These are phyloP conservation scores for Menura novaehollandiae DNA, from an alignment of 2,113 vertebrate genomes.

Conservation along the genomic window DNA sequence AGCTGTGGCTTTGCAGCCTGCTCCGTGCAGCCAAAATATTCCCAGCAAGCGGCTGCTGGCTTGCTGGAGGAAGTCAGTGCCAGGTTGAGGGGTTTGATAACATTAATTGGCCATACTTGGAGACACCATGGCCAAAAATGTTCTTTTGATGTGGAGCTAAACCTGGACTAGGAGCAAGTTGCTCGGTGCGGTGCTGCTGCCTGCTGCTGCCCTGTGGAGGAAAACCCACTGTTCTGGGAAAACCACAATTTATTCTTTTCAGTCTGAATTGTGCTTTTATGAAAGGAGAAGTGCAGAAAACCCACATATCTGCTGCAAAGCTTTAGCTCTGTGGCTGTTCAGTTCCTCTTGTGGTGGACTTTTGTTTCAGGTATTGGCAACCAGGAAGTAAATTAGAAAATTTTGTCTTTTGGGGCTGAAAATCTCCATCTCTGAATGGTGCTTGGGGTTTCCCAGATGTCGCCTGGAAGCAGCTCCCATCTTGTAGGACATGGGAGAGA, in stretches of 20 bases:
- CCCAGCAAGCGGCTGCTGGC: accelerated
- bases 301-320: background rate
- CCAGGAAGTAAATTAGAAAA: background rate
- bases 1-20: background rate
- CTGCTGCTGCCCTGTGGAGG: accelerated
- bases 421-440: background rate
- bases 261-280: background rate
- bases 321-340: background rate
- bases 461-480: background rate
- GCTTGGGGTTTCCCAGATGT: background rate
- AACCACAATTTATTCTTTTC: background rate
- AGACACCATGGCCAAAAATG: background rate
- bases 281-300: background rate
- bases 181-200: accelerated
- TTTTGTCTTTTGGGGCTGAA: background rate
- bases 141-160: background rate
- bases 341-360: background rate
- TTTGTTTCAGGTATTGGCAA: background rate
- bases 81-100: background rate
- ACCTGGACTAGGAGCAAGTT: accelerated
- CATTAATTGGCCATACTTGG: background rate
- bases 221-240: background rate
- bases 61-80: no score
- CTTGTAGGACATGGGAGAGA: background rate
- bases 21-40: accelerated